phyloP scores from a whole-genome alignment of 1,140 invertebrate species.

The Neodiprion pinetum region DNA sequence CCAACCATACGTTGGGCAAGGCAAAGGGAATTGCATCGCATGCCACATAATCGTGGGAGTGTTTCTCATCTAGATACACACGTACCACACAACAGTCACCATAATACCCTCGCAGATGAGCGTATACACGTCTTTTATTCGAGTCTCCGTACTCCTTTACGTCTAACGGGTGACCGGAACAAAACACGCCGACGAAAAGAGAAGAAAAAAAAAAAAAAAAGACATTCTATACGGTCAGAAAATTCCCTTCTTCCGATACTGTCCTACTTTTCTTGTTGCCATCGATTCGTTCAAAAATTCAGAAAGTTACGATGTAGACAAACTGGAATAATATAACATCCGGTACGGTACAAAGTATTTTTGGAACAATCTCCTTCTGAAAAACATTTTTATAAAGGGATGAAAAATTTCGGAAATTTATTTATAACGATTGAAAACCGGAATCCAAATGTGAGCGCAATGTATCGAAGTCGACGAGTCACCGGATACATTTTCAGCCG shows the following conservation, averaged over 20 bases:
- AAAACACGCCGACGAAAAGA: too few species aligned
- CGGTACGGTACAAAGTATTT: neutral
- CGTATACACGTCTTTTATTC: conserved; percentile 50
- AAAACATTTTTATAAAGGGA: neutral
- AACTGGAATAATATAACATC: neutral
- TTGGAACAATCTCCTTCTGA: conserved; percentile 8
- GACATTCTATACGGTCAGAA: too few species aligned
- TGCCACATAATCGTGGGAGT: conserved; percentile 60
- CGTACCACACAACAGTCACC: conserved; percentile 43
- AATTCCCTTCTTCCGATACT: too few species aligned
- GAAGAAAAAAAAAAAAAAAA: too few species aligned
- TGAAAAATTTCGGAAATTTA: neutral
- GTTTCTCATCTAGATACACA: conserved; percentile 60
- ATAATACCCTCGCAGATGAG: conserved; percentile 54
- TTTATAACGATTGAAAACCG: neutral
- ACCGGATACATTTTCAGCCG: conserved; percentile 41
- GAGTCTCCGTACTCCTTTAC: conserved; percentile 22
- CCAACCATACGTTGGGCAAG: conserved; percentile 46
- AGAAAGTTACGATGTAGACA: neutral
- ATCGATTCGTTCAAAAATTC: conserved; percentile 26
- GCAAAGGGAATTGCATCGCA: conserved; percentile 56
- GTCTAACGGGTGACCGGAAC: conserved; percentile 46
- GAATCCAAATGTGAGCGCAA: neutral
- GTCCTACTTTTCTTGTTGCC: too few species aligned
- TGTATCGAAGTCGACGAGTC: conserved; percentile 12